A percentile compares a stretch with the other conserved stretches of the same genome.
These are phyloP conservation scores for Phoenicopterus ruber DNA, from an alignment of 2,113 vertebrate species.

Conservation along the genomic window DNA sequence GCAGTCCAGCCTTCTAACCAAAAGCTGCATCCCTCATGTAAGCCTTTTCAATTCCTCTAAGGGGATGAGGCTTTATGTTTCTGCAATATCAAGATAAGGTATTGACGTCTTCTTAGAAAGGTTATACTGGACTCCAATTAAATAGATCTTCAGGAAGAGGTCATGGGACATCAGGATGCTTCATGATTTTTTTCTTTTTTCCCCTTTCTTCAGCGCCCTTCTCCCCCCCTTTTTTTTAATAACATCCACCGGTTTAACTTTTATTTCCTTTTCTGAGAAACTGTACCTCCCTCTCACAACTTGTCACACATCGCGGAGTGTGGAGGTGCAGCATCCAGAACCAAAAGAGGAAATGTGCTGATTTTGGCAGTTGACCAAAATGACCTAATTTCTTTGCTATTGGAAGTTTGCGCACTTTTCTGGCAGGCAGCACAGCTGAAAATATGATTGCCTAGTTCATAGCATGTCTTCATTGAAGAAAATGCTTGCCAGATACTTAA, in stretches of 20 bases:
- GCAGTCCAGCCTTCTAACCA: not conserved
- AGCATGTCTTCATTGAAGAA: constrained; percentile 56
- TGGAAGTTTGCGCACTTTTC: constrained; percentile 60
- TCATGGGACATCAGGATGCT: not conserved
- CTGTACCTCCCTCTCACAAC: not conserved
- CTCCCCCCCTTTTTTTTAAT: fast-evolving
- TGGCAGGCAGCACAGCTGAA: constrained; percentile 38
- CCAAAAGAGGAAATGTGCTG: constrained; percentile 65
- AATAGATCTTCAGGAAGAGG: not conserved
- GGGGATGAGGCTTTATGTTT: not conserved
- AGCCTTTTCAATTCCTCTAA: not conserved
- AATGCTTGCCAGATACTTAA: constrained; percentile 28
- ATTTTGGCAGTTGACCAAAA: constrained; percentile 61
- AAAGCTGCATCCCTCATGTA: not conserved
- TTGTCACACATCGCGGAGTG: not conserved
- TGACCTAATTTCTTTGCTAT: constrained; percentile 71
- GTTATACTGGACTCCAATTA: not conserved
- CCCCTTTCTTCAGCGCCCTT: not conserved
- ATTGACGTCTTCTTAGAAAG: not conserved
- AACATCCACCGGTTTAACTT: not conserved
- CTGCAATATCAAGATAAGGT: not conserved
- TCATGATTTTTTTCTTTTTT: not conserved
- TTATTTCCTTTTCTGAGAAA: not conserved
- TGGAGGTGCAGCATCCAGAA: constrained; percentile 49
- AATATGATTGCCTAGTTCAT: constrained; percentile 51